These are phyloP conservation scores for Ciconia nigra DNA, from an alignment of 2,797 vertebrate species.

Conservation along the genomic window DNA sequence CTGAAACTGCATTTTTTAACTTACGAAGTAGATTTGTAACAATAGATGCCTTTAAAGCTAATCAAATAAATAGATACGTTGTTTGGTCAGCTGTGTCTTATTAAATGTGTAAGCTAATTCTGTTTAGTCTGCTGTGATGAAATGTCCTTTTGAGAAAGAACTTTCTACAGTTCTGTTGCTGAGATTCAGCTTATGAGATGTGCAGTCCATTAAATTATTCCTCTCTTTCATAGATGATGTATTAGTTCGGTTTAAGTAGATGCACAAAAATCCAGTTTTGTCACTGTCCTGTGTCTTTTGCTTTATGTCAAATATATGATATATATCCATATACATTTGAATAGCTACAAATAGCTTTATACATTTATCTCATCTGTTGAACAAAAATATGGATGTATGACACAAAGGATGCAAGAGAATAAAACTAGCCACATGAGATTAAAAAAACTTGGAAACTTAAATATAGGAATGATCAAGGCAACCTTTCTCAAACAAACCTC, in stretches of 20 bases:
- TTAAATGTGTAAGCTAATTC: constrained; percentile 53
- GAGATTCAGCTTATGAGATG: not conserved
- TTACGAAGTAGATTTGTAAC: not conserved
- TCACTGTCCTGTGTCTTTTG: not conserved
- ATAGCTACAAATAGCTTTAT: not conserved
- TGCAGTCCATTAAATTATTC: not conserved
- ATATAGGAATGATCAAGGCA: not conserved
- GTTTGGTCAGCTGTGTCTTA: constrained; percentile 71
- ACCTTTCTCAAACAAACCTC: not conserved
- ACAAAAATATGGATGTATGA: not conserved
- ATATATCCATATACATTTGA: not conserved
- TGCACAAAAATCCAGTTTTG: not conserved
- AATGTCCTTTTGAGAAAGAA: not conserved
- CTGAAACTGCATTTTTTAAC: not conserved
- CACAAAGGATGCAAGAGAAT: not conserved
- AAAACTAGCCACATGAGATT: not conserved
- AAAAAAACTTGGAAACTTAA: not conserved
- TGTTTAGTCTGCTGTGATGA: constrained; percentile 53
- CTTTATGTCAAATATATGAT: not conserved
- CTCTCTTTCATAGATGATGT: not conserved
- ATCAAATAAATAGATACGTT: constrained; percentile 61
- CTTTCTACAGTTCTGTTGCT: not conserved
- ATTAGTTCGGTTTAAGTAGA: not conserved
- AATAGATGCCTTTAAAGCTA: constrained; percentile 52
- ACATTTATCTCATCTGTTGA: not conserved